Base-by-base conservation (phyloP, 2,113 vertebrate genomes). In the Mungos mungo region DNA sequence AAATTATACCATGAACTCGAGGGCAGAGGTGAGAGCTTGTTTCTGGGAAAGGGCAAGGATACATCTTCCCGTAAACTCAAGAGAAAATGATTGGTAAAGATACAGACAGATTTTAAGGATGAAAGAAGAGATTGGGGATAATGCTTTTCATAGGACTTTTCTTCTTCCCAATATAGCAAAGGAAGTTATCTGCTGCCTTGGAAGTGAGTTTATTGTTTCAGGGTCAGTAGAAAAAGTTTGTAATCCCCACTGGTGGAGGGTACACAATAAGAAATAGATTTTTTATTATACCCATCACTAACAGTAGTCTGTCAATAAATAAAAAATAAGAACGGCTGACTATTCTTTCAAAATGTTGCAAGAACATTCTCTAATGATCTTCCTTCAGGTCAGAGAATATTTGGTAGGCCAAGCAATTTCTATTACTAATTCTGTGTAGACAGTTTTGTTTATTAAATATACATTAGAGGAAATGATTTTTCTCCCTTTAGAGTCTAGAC, bases 391-490 rank as follows among this genome's bases (percentile, higher is more conserved):
- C 68, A 95, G 91, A 96, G 66, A 93, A 63, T 96, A 92, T 97
- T 94, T 72, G 50, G 66, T 74, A 96, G 65, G 68, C 50, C 88
- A 96, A 88, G 65, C 21, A 68, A 98, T 96, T 83, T 98, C 97
- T 93, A 96, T 97, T 97, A 98, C 47, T 63, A 97, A 97, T 97
- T 98, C 85, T 98, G 19, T 88, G 96, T 97, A 95, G 91, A 95
- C 6, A 87, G 68, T 97, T 98, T 97, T 97, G 57, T 97, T 97
- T 98, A 98, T 98, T 98, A 98, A 98, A 98, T 98, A 96, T 97
- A 97, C 96, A 98, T 97, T 94, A 93, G 97, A 96, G 96, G 95
- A 98, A 98, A 98, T 98, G 0, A 95, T 97, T 97, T 98, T 91
- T 66, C 96, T 98, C 92, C 95, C 98, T 98, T 98, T 66, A 29